Conservation (phyloP, 2,113 vertebrate species). For the Leptosomus discolor region DNA sequence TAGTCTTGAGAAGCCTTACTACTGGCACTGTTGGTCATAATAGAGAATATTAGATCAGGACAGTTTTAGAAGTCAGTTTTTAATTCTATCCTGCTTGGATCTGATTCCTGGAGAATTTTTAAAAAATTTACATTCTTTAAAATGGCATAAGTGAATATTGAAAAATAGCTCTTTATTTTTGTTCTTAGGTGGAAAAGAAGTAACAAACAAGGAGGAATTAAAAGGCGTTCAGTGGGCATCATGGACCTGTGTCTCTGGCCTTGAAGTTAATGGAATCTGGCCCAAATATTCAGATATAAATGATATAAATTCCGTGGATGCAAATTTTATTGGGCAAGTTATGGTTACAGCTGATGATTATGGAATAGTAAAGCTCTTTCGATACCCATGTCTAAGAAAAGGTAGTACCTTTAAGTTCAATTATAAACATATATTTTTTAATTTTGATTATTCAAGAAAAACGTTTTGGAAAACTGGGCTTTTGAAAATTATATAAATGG, state of each 20-base stretch:
- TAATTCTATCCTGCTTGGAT: not conserved
- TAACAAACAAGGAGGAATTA: conserved; percentile 91
- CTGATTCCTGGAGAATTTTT: not conserved
- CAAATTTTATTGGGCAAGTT: conserved; percentile 93
- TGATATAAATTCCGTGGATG: conserved; percentile 96
- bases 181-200: conserved; percentile 91
- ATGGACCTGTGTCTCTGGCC: conserved; percentile 93
- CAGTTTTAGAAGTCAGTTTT: not conserved
- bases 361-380: conserved; percentile 93
- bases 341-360: conserved; percentile 97
- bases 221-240: conserved; percentile 93
- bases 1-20: not conserved
- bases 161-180: conserved; percentile 39
- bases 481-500: not conserved
- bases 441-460: not conserved
- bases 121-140: not conserved
- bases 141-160: not conserved
- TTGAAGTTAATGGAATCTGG: conserved; percentile 96
- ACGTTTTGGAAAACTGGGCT: not conserved
- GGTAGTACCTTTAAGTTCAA: conserved; percentile 72
- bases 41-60: not conserved
- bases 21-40: not conserved
- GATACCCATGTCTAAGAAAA: conserved; percentile 95
- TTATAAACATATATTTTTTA: not conserved
- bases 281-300: conserved; percentile 95